phyloP scores from a whole-genome alignment of 2,888 invertebrate genomes.

The Thecophora atra region DNA sequence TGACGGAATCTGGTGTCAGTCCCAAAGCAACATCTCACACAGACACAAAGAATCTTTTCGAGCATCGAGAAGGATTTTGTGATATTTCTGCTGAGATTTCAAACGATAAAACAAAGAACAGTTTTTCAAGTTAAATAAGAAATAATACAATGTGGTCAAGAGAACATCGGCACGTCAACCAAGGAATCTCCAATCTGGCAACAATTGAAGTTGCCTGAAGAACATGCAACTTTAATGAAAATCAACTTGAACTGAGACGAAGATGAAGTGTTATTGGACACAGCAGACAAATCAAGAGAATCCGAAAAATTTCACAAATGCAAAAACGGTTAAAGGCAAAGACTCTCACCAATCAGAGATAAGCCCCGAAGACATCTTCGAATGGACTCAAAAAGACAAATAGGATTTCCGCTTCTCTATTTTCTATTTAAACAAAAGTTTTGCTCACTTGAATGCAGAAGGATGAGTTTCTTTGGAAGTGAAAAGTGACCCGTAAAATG shows the following conservation, averaged over 20 bases:
- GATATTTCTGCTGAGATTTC: background rate
- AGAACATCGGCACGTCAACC: background rate
- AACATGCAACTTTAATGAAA: constrained; percentile 37
- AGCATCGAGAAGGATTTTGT: background rate
- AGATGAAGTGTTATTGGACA: constrained; percentile 18
- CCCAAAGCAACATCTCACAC: too few species aligned
- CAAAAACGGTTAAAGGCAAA: background rate
- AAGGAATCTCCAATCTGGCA: constrained; percentile 27
- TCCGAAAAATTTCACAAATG: too few species aligned
- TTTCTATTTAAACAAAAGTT: background rate
- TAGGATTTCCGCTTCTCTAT: background rate
- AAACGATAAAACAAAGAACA: background rate
- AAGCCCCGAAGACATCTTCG: background rate
- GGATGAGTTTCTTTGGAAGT: too few species aligned
- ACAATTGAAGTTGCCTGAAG: constrained; percentile 38
- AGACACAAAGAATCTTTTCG: too few species aligned
- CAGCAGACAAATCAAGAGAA: too few species aligned
- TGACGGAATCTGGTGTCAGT: too few species aligned
- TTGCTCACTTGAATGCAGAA: background rate
- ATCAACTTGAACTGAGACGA: constrained; percentile 20
- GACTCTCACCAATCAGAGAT: background rate
- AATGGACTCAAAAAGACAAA: constrained; percentile 11
- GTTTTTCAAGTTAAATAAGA: background rate
- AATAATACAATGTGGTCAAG: background rate
- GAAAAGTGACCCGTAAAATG: background rate